Conservation (phyloP, 2,797 vertebrate genomes). For the Sebastes baramenuke region DNA sequence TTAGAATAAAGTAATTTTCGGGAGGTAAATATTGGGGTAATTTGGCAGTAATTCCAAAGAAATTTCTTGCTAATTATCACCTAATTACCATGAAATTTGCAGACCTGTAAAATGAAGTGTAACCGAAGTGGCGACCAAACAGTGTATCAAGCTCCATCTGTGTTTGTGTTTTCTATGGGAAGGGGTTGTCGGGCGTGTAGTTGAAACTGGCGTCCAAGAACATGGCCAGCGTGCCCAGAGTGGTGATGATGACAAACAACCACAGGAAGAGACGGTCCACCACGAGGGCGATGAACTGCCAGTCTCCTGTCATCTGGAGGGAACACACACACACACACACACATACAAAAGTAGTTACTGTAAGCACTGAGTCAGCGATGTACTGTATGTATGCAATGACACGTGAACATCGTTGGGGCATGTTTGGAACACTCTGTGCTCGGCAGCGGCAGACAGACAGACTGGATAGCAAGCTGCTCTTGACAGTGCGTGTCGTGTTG, state of each 20-base stretch:
- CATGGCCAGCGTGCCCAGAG: constrained; percentile 84
- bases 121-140: background rate
- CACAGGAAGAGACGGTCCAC: constrained; percentile 86
- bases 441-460: background rate
- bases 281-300: constrained; percentile 86
- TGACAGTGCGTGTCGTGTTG: background rate
- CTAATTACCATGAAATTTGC: no score
- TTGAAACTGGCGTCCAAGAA: constrained; percentile 87
- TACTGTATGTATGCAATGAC: constrained; percentile 24
- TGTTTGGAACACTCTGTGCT: constrained; percentile 36
- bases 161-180: constrained; percentile 65
- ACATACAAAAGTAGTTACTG: background rate
- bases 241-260: constrained; percentile 85
- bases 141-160: background rate
- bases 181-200: constrained; percentile 82
- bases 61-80: no score
- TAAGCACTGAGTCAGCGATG: constrained; percentile 45
- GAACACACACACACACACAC: constrained; percentile 33
- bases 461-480: constrained; percentile 9
- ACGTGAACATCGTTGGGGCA: constrained; percentile 31
- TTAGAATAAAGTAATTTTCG: no score
- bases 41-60: no score
- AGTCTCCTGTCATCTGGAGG: constrained; percentile 83
- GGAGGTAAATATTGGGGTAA: no score
- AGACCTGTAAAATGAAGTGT: no score